A percentile compares a stretch with the other conserved stretches of the same genome.
phyloP scores from a whole-genome alignment of 1,140 invertebrate genomes.

The Aphaenogaster ashmeadi region DNA sequence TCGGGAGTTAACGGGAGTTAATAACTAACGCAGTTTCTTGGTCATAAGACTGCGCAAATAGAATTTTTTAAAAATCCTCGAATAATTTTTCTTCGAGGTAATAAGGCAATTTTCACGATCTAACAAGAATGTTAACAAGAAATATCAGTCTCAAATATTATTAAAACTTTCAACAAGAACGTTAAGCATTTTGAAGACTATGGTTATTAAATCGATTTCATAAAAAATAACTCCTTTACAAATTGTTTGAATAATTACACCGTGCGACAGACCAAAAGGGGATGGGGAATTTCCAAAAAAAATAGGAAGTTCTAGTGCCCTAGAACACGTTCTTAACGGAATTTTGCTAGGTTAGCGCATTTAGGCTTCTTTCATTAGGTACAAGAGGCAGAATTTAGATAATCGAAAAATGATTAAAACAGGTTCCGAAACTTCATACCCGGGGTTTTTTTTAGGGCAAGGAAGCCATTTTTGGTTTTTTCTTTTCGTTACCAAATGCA shows the following conservation, averaged over 20 bases:
- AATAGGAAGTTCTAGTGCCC: too few relatives aligned
- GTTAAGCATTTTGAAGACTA: background rate
- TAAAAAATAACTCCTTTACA: background rate
- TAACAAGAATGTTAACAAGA: background rate
- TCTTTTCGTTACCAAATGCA: too few relatives aligned
- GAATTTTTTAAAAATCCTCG: slow-evolving; percentile 13
- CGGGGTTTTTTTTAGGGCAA: too few relatives aligned
- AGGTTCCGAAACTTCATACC: too few relatives aligned
- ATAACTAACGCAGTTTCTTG: background rate
- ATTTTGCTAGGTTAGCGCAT: too few relatives aligned
- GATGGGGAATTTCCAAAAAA: too few relatives aligned
- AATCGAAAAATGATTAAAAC: too few relatives aligned
- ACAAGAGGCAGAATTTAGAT: too few relatives aligned
- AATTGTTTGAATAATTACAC: background rate
- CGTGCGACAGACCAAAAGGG: too few relatives aligned
- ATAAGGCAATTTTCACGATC: background rate
- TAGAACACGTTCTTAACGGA: too few relatives aligned
- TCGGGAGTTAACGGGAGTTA: background rate
- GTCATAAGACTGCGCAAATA: background rate
- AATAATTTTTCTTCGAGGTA: background rate
- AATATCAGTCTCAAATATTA: background rate
- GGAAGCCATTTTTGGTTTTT: too few relatives aligned
- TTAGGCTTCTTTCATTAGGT: too few relatives aligned
- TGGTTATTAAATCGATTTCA: background rate
- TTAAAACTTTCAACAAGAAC: background rate